Evolutionary conservation across 2,113 vertebrate genomes (phyloP).

Genomic region (Silurus glanis): DNA sequence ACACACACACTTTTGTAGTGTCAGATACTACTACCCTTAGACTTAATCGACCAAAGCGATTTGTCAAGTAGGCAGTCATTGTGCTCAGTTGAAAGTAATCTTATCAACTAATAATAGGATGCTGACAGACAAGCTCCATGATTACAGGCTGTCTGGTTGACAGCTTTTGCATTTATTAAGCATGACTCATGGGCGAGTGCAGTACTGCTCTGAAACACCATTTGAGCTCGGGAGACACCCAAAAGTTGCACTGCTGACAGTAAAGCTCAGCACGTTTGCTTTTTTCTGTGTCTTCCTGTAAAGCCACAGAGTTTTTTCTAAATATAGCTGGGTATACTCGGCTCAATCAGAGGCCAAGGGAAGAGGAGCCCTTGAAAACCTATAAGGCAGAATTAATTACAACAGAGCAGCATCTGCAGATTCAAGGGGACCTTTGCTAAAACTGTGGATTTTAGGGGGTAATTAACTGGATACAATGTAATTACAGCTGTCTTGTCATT

Average conservation of each 20-base stretch:
- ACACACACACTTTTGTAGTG: not conserved
- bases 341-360: slow-evolving; percentile 38
- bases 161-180: slow-evolving; percentile 55
- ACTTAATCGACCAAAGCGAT: slow-evolving; percentile 34
- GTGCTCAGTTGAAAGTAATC: slow-evolving; percentile 66
- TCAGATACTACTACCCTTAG: slow-evolving; percentile 10
- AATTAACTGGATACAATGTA: slow-evolving; percentile 60
- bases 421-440: slow-evolving; percentile 56
- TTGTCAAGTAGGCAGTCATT: slow-evolving; percentile 57
- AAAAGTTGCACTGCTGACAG: slow-evolving; percentile 48
- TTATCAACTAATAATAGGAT: slow-evolving; percentile 63
- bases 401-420: slow-evolving; percentile 56
- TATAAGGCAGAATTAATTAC: slow-evolving; percentile 61
- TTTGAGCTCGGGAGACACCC: slow-evolving; percentile 48
- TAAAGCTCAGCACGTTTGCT: slow-evolving; percentile 34
- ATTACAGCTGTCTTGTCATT: slow-evolving; percentile 59
- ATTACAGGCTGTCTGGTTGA: slow-evolving; percentile 62
- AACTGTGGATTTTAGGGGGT: slow-evolving; percentile 56
- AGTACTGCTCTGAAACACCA: slow-evolving; percentile 35
- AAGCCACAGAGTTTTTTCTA: slow-evolving; percentile 44
- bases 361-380: slow-evolving; percentile 54
- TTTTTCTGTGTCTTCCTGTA: not conserved
- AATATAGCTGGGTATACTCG: slow-evolving; percentile 41
- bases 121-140: slow-evolving; percentile 62
- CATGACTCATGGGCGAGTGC: slow-evolving; percentile 42